These are phyloP conservation scores for Caenorhabditis sp. DNA, from an alignment of 2,888 invertebrate genomes.

Conservation along the genomic window DNA sequence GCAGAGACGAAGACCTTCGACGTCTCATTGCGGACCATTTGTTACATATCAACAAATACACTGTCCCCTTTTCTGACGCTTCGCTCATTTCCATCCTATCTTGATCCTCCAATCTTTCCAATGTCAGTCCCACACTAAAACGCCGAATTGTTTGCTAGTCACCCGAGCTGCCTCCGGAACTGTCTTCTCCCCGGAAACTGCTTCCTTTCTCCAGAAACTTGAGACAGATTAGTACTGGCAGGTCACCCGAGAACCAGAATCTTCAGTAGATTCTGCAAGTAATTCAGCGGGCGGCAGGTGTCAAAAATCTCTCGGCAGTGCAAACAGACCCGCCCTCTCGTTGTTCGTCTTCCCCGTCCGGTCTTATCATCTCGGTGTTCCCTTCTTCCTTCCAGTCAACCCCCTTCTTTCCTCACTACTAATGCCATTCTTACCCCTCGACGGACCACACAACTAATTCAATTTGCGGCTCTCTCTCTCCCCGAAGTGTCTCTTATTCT, in stretches of 20 bases:
- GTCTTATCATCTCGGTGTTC: slow-evolving; percentile 15
- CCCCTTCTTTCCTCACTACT: background rate
- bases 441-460: slow-evolving; percentile 38
- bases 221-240: too few species aligned
- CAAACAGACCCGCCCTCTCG: slow-evolving; percentile 33
- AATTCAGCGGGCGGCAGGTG: slow-evolving; percentile 25
- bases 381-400: background rate
- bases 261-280: background rate
- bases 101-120: too few species aligned
- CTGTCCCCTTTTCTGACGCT: too few species aligned
- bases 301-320: slow-evolving; percentile 33
- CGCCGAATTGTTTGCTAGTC: too few species aligned
- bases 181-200: too few species aligned
- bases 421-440: background rate
- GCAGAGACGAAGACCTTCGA: background rate
- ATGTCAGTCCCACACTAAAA: too few species aligned
- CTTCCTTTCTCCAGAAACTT: background rate
- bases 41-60: too few species aligned
- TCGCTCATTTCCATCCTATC: too few species aligned
- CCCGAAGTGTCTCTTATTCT: background rate
- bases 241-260: slow-evolving; percentile 5
- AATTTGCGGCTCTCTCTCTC: slow-evolving; percentile 43
- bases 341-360: too few species aligned
- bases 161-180: too few species aligned
- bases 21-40: background rate